phyloP scores from a whole-genome alignment of 2,888 invertebrate species.

The Apamea monoglypha region DNA sequence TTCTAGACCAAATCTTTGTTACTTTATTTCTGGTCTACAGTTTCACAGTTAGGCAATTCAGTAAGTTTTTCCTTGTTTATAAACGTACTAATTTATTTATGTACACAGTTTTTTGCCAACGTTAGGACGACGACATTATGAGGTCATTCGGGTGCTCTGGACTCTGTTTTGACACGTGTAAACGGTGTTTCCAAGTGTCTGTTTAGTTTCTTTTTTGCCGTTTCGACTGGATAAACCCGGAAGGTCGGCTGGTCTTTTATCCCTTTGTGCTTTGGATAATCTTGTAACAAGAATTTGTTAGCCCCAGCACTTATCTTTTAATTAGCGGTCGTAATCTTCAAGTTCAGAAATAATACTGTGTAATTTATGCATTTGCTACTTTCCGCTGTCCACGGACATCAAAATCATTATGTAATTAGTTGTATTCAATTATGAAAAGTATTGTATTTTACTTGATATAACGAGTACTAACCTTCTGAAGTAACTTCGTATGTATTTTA shows the following conservation, averaged over 20 bases:
- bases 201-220: conserved; percentile 18
- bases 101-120: conserved; percentile 64
- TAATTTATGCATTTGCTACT: conserved; percentile 29
- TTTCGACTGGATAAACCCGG: conserved; percentile 6
- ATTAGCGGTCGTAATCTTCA: conserved; percentile 25
- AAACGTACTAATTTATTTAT: conserved; percentile 67
- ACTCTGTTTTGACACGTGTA: conserved; percentile 60
- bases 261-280: conserved; percentile 16
- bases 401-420: conserved; percentile 33
- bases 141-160: conserved; percentile 62
- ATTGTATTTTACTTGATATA: conserved; percentile 3
- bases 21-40: conserved; percentile 45
- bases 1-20: conserved; percentile 44
- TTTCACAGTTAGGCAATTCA: conserved; percentile 58
- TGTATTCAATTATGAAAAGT: conserved; percentile 27
- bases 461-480: background rate
- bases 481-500: conserved; percentile 2
- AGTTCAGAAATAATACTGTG: conserved; percentile 36
- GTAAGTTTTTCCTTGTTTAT: conserved; percentile 58
- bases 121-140: conserved; percentile 67
- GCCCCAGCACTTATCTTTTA: conserved; percentile 32
- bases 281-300: conserved; percentile 14
- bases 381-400: conserved; percentile 21
- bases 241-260: conserved; percentile 24
- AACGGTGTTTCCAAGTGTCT: conserved; percentile 43